Percentiles rank a stretch among this genome's conserved stretches.
These are phyloP conservation scores for Amazonetta brasiliensis DNA, from an alignment of 2,797 vertebrate species.

Conservation along the genomic window DNA sequence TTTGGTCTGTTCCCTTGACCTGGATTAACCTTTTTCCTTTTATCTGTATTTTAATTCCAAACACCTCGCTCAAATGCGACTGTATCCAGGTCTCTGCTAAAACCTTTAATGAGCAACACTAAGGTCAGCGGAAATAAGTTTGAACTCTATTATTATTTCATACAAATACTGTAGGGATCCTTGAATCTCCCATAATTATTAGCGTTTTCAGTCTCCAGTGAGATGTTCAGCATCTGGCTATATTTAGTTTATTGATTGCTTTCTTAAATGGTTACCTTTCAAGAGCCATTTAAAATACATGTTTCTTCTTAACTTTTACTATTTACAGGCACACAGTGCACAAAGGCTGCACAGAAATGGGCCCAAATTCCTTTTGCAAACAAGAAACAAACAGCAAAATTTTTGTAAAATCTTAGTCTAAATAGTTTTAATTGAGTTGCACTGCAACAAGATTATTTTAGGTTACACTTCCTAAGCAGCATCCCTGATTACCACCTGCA, in stretches of 20 bases:
- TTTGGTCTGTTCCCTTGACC: constrained; percentile 72
- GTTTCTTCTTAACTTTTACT: background rate
- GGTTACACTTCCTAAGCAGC: background rate
- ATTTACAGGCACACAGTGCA: background rate
- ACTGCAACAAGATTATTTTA: background rate
- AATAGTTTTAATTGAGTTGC: background rate
- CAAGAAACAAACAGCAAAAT: background rate
- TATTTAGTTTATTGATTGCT: constrained; percentile 18
- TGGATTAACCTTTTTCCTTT: constrained; percentile 83
- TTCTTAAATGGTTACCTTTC: background rate
- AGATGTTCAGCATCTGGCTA: constrained; percentile 2
- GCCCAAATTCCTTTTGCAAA: background rate
- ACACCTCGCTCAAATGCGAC: constrained; percentile 74
- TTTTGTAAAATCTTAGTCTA: background rate
- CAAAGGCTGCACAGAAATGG: background rate
- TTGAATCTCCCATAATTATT: constrained; percentile 22
- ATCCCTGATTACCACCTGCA: background rate
- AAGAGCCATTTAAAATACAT: background rate
- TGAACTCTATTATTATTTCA: constrained; percentile 62
- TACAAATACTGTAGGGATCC: constrained; percentile 28
- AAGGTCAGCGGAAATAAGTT: constrained; percentile 45
- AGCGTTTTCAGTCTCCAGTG: constrained; percentile 20
- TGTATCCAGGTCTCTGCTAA: constrained; percentile 60
- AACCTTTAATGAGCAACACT: constrained; percentile 68
- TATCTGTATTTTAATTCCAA: constrained; percentile 83